Evolutionary conservation across 2,888 invertebrate genomes (phyloP), one percentile per base, ranked within the genome.

Genomic region (Hedya salicella): DNA sequence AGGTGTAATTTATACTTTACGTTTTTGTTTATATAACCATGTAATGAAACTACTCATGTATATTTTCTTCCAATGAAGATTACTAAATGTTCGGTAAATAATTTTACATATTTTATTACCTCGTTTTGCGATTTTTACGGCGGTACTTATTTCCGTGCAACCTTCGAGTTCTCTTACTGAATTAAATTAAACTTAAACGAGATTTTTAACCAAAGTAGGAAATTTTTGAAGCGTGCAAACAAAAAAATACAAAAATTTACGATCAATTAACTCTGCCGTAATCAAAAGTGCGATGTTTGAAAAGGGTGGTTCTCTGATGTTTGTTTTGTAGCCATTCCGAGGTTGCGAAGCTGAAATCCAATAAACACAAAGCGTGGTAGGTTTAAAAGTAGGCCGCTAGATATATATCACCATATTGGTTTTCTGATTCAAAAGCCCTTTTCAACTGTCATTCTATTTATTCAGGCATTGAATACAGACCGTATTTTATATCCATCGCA

Each of bases 371-470:
- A 57, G 39, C 57, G 36, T 40, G 49, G 11, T 21, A 36, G 48
- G 52, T 59, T 21, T 44, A 44, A 42, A 11, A 13, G n/a, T 11
- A 36, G 44, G 52, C 9, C 8, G 16, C 13, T 16, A 59, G 30
- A 30, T 30, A 42, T 42, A 44, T 39, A 40, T n/a, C 21, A 36
- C 25, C 46, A 46, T 65, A 59, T 65, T 60, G 65, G 52, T 60
- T 65, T 64, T 52, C 52, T 46, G 59, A 60, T 52, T 52, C 36
- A 40, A 30, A 59, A 46, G 9, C 65, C 52, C 59, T 40, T 59
- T 53, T 59, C 21, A 48, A 46, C 36, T 39, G 44, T 56, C 42
- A 4, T 46, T 32, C 32, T 32, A 19, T 57, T 57, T 57, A 19
- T 57, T n/a, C 17, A 32, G n/a, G 44, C 42, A 46, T 13, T 6